Evolutionary conservation across 1,140 invertebrate species (phyloP).

Genomic region (Drosophila virilis): DNA sequence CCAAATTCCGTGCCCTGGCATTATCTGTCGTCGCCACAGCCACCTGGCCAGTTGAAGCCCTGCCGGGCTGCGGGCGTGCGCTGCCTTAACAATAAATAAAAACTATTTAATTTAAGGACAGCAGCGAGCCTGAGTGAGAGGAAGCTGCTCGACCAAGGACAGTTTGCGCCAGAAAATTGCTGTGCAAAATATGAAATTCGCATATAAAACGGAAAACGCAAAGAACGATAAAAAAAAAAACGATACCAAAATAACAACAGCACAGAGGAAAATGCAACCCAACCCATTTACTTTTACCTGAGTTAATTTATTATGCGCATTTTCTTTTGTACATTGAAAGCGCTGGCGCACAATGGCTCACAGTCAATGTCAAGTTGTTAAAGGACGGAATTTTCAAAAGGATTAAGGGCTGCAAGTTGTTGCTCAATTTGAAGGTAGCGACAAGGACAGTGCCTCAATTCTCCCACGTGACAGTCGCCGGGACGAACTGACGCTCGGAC

Average conservation of each 20-base stretch:
- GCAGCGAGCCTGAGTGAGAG: conserved; percentile 14
- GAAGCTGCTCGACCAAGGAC: conserved; percentile 12
- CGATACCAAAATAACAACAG: conserved; percentile 6
- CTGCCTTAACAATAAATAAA: conserved; percentile 76
- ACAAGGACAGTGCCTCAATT: conserved; percentile 30
- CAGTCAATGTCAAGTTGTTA: conserved; percentile 82
- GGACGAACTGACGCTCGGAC: neutral
- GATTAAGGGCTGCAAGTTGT: conserved; percentile 54
- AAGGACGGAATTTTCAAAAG: conserved; percentile 60
- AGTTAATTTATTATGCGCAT: conserved; percentile 81
- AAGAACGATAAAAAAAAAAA: conserved; percentile 13
- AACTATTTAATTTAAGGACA: conserved; percentile 79
- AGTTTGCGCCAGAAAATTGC: conserved; percentile 26
- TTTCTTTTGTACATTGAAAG: conserved; percentile 60
- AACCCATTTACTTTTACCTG: conserved; percentile 26
- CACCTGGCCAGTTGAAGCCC: conserved; percentile 14
- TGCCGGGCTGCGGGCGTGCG: conserved; percentile 32
- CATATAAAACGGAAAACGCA: conserved; percentile 18
- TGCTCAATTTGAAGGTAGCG: conserved; percentile 38
- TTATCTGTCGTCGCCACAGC: conserved; percentile 64
- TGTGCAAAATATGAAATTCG: conserved; percentile 57
- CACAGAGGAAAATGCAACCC: neutral
- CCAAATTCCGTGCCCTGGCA: conserved; percentile 43
- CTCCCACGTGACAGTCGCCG: neutral
- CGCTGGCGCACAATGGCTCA: conserved; percentile 24